Base-by-base conservation (phyloP, 2,888 invertebrate genomes). In the Uropetala carovei region DNA sequence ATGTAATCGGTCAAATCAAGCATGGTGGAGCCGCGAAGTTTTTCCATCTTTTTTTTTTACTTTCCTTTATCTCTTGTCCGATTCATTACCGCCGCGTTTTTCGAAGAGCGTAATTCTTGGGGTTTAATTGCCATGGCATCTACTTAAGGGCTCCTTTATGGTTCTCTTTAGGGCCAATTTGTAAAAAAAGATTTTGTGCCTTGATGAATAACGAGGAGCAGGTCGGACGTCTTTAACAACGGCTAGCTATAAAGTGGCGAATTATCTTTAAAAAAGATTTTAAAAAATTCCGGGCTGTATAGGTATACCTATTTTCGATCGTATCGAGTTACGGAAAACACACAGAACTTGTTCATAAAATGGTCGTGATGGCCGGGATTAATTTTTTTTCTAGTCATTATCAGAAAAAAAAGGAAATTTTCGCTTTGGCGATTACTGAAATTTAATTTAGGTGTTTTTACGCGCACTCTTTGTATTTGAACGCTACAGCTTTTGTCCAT, bases 1-100 rank as follows among this genome's bases (percentile, higher is more conserved):
- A 43, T 83, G 83, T 83, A 83, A 57, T 83, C 83, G 57, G 18
- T 57, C 83, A 83, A 83, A 83, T 83, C 83, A 56, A 83, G n/a
- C 57, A 43, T 83, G 18, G 56, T 18, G 30, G 83, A 18, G 43
- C 56, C 83, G 83, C 30, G 43, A 83, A n/a, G 43, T 56, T 56
- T 18, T 83, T 8, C 18, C 75, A 27, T 27, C 11, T 27, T 22
- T 1, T 5, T 43, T 43, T 43, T 43, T 43, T 43, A 43, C 43
- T 43, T 5, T 43, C 43, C 5, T 75, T 75, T 75, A 75, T 27
- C 75, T 75, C 27, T 3, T 5, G 13, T 27, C 75, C 22, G 13
- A 27, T 75, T 75, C 75, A 75, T 75, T 75, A 75, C 75, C 75
- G 27, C 75, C 75, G 13, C 22, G 9, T 27, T 27, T 75, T 75